These are phyloP conservation scores for Patella pellucida DNA, from an alignment of 2,888 invertebrate species.

Conservation along the genomic window DNA sequence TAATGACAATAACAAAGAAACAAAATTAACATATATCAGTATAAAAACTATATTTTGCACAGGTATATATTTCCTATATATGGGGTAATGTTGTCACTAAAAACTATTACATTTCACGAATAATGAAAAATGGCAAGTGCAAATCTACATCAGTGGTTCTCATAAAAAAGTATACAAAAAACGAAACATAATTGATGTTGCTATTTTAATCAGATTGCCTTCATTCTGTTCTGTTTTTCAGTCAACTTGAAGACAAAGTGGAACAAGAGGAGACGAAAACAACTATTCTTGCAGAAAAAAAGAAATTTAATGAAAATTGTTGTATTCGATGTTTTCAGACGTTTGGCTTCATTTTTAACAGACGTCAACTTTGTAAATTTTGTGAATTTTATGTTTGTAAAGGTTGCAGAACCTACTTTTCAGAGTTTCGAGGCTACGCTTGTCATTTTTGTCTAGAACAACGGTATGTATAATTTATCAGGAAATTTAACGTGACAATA, in stretches of 20 bases:
- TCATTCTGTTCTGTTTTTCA: conserved; percentile 37
- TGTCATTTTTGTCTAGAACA: conserved; percentile 68
- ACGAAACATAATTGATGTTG: no score
- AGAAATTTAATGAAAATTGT: conserved; percentile 63
- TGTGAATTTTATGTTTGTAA: conserved; percentile 69
- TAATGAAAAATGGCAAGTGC: no score
- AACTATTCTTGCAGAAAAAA: conserved; percentile 50
- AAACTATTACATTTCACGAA: no score
- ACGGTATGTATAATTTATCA: conserved; percentile 50
- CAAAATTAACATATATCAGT: no score
- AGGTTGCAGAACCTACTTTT: conserved; percentile 60
- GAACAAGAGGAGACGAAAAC: conserved; percentile 58
- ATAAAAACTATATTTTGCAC: no score
- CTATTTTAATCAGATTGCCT: no score
- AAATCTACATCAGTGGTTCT: no score
- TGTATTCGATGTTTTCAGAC: conserved; percentile 64
- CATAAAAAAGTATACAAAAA: no score
- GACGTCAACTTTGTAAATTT: conserved; percentile 61
- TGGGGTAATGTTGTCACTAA: no score
- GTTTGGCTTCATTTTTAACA: conserved; percentile 68
- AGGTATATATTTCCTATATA: no score
- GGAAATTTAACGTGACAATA: no score
- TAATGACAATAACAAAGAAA: no score
- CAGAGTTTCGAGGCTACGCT: conserved; percentile 56
- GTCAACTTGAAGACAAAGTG: conserved; percentile 60